These are phyloP conservation scores for Agelaius tricolor DNA, from an alignment of 2,113 vertebrate species.

Conservation along the genomic window DNA sequence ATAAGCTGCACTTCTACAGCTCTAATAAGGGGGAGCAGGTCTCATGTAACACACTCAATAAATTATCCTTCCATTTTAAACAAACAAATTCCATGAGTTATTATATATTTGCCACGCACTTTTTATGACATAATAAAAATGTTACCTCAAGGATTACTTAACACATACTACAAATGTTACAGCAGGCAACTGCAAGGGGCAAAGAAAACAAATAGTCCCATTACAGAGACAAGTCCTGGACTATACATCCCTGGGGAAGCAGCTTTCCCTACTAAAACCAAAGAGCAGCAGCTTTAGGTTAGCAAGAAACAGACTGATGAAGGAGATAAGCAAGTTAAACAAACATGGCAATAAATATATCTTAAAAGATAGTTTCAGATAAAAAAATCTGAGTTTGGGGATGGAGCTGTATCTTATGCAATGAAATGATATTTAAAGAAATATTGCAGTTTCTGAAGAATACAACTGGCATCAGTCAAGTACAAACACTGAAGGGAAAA, in stretches of 20 bases:
- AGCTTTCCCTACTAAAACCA: constrained; percentile 70
- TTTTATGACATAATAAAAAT: constrained; percentile 86
- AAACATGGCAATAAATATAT: constrained; percentile 63
- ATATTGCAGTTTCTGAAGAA: neutral
- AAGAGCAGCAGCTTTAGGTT: constrained; percentile 66
- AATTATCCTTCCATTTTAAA: constrained; percentile 86
- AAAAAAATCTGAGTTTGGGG: neutral
- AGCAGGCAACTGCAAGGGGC: constrained; percentile 83
- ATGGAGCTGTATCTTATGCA: neutral
- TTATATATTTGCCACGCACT: constrained; percentile 85
- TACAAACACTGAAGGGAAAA: neutral
- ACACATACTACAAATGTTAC: constrained; percentile 85
- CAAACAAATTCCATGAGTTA: constrained; percentile 84
- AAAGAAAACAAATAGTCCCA: constrained; percentile 82
- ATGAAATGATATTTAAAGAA: neutral
- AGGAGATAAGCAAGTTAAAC: constrained; percentile 70
- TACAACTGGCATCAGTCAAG: neutral
- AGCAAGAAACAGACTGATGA: constrained; percentile 67
- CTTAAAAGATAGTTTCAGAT: constrained; percentile 50
- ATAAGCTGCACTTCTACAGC: constrained; percentile 78
- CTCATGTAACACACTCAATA: constrained; percentile 86
- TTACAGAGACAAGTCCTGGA: constrained; percentile 76
- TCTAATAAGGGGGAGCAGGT: constrained; percentile 79
- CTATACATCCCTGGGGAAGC: constrained; percentile 66
- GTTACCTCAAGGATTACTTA: constrained; percentile 88